Evolutionary conservation across 2,113 vertebrate genomes (phyloP).

Genomic region (Mus musculus): GRCm39 chr12:33189501-33190000

Average conservation of each 20-base stretch:
- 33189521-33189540: neutral
- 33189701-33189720: neutral
- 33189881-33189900: neutral
- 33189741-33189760: neutral
- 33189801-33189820: neutral
- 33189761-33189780: neutral
- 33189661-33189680: neutral
- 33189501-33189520: neutral
- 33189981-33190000: neutral
- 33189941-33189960: neutral
- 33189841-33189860: too few species aligned
- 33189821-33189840: neutral
- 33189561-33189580: neutral
- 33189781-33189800: neutral
- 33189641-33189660: neutral
- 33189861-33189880: neutral
- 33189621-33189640: neutral
- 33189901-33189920: neutral
- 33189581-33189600: neutral
- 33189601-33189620: neutral
- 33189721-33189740: neutral
- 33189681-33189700: neutral
- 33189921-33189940: neutral
- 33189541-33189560: neutral
- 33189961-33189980: neutral